Evolutionary conservation across 2,888 invertebrate genomes (phyloP).

Genomic region (Cordylochernes scorpioides): DNA sequence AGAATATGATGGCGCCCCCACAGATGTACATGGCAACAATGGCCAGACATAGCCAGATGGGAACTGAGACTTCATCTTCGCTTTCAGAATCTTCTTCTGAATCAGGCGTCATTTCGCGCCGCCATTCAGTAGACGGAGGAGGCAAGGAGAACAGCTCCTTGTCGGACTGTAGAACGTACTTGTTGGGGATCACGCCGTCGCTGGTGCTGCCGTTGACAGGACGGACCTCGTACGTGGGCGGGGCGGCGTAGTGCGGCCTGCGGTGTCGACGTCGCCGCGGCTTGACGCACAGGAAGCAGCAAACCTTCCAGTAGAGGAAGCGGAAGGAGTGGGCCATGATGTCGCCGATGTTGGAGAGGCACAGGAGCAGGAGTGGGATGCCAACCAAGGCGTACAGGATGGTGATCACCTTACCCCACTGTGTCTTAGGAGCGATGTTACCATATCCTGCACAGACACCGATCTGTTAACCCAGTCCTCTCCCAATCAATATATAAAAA

Average conservation of each 20-base stretch:
- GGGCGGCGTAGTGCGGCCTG: constrained; percentile 13
- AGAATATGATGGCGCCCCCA: constrained; percentile 60
- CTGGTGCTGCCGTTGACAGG: constrained; percentile 3
- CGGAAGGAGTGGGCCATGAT: constrained; percentile 78
- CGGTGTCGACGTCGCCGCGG: constrained; percentile 22
- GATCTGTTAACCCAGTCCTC: too few relatives aligned
- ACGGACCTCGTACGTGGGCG: background rate
- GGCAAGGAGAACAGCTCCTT: background rate
- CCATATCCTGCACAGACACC: constrained; percentile 49
- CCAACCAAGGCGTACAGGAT: constrained; percentile 82
- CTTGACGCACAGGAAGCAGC: constrained; percentile 64
- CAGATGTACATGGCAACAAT: constrained; percentile 67
- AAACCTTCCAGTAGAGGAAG: constrained; percentile 62
- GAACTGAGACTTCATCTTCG: constrained; percentile 14
- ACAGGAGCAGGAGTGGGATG: constrained; percentile 78
- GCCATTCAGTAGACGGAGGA: background rate
- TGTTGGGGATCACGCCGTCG: constrained; percentile 35
- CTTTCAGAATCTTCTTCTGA: constrained; percentile 6
- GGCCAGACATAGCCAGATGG: constrained; percentile 49
- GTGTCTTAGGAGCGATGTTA: constrained; percentile 76
- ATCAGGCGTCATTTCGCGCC: background rate
- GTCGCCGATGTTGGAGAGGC: constrained; percentile 75
- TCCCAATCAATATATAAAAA: too few relatives aligned
- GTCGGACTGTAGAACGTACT: constrained; percentile 30
- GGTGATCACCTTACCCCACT: constrained; percentile 73